These are phyloP conservation scores for Phoxinus phoxinus DNA, from an alignment of 2,113 vertebrate species.

Conservation along the genomic window DNA sequence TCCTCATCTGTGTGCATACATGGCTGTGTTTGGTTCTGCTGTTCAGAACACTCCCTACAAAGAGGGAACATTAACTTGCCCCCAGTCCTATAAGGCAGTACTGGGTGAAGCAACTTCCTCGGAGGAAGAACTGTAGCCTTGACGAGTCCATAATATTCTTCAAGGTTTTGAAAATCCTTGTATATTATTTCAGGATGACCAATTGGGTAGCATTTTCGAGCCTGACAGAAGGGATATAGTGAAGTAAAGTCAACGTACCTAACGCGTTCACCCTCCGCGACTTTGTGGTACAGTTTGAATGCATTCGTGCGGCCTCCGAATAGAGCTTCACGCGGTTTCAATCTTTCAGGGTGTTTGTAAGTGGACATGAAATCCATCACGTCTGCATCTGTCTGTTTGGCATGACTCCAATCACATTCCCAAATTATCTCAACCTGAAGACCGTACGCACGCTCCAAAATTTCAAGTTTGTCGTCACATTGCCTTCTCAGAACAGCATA, in stretches of 20 bases:
- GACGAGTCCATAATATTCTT: not conserved
- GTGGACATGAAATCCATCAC: not conserved
- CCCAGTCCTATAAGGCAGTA: not conserved
- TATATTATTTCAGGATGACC: not conserved
- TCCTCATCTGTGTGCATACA: not conserved
- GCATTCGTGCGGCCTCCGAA: not conserved
- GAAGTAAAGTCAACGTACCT: not conserved
- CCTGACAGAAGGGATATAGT: not conserved
- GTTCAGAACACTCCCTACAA: not conserved
- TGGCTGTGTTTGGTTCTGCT: not conserved
- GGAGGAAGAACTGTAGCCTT: not conserved
- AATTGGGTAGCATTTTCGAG: not conserved
- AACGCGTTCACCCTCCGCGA: not conserved
- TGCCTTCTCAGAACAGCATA: too few relatives aligned
- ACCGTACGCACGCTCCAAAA: too few relatives aligned
- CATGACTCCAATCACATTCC: not conserved
- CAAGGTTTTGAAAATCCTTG: slow-evolving; percentile 20
- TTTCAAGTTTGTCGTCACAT: too few relatives aligned
- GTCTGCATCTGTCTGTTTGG: not conserved
- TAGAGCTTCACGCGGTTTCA: not conserved
- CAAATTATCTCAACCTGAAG: too few relatives aligned
- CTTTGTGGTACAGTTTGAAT: not conserved
- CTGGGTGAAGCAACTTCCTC: not conserved
- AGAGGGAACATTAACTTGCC: not conserved
- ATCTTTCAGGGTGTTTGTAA: not conserved